These are phyloP conservation scores for Drosophila robusta DNA, from an alignment of 2,888 invertebrate species.

Conservation along the genomic window DNA sequence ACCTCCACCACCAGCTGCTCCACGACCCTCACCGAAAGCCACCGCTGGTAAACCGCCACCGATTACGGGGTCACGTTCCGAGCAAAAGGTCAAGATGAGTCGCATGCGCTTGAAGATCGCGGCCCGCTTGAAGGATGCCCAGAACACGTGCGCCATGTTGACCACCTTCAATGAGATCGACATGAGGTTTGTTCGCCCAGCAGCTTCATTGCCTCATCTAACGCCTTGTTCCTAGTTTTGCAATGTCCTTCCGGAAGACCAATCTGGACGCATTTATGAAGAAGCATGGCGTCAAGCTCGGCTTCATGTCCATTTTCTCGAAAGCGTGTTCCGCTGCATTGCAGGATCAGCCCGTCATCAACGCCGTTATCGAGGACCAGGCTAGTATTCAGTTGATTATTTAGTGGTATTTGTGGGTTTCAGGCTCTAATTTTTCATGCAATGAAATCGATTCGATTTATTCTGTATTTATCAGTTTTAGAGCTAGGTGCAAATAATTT, in stretches of 20 bases:
- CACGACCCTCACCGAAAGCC: constrained; percentile 76
- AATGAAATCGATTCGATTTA: too few species aligned
- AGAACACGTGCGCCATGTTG: constrained; percentile 99
- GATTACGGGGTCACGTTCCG: constrained; percentile 94
- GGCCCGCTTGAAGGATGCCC: constrained; percentile 98
- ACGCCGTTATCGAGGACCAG: constrained; percentile 97
- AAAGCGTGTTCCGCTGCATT: constrained; percentile 97
- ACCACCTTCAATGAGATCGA: constrained; percentile 99
- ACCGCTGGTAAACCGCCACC: constrained; percentile 87
- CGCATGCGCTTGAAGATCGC: constrained; percentile 98
- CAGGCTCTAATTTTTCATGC: too few species aligned
- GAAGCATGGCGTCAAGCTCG: constrained; percentile 97
- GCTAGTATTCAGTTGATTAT: constrained; percentile 50
- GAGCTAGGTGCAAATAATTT: too few species aligned
- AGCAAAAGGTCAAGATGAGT: constrained; percentile 99
- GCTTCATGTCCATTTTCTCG: constrained; percentile 99
- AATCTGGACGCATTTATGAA: constrained; percentile 96
- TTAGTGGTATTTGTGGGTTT: neutral
- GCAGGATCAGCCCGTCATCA: constrained; percentile 97
- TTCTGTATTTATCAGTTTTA: too few species aligned
- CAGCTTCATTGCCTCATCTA: neutral
- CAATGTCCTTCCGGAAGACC: constrained; percentile 96
- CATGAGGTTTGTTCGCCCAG: constrained; percentile 87
- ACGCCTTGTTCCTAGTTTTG: constrained; percentile 87
- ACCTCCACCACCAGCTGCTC: constrained; percentile 83